These are phyloP conservation scores for Huso huso DNA, from an alignment of 2,797 vertebrate genomes.

Conservation along the genomic window DNA sequence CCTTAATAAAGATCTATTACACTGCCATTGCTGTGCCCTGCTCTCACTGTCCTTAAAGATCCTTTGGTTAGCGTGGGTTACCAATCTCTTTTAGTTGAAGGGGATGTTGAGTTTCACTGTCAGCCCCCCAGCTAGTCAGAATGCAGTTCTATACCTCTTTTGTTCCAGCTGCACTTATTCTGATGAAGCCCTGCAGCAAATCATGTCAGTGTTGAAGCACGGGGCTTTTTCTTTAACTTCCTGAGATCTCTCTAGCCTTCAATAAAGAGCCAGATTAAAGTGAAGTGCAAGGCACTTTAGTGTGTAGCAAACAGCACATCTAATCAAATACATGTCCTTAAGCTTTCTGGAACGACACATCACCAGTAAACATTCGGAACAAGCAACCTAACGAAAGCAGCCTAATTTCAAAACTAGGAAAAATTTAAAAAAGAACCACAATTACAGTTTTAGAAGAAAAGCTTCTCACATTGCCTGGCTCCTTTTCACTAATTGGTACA, in stretches of 20 bases:
- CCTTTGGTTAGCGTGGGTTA: no score
- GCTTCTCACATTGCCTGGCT: not conserved
- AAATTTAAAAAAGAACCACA: not conserved
- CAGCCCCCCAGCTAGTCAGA: no score
- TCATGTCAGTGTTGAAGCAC: not conserved
- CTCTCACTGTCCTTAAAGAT: no score
- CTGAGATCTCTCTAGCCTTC: not conserved
- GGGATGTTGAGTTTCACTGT: no score
- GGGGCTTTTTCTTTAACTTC: not conserved
- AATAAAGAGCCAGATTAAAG: not conserved
- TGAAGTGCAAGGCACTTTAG: not conserved
- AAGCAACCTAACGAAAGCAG: not conserved
- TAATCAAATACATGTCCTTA: not conserved
- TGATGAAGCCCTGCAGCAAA: no score
- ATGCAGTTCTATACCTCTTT: no score
- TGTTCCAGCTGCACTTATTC: no score
- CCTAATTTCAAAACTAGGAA: not conserved
- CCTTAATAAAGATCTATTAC: no score
- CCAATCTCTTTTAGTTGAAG: no score
- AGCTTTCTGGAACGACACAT: not conserved
- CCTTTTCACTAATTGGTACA: conserved; percentile 13
- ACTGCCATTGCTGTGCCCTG: no score
- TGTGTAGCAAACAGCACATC: not conserved
- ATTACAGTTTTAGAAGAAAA: not conserved
- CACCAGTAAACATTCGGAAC: not conserved